Conservation (phyloP, 2,113 vertebrate genomes). For the Proterorhinus semilunaris region DNA sequence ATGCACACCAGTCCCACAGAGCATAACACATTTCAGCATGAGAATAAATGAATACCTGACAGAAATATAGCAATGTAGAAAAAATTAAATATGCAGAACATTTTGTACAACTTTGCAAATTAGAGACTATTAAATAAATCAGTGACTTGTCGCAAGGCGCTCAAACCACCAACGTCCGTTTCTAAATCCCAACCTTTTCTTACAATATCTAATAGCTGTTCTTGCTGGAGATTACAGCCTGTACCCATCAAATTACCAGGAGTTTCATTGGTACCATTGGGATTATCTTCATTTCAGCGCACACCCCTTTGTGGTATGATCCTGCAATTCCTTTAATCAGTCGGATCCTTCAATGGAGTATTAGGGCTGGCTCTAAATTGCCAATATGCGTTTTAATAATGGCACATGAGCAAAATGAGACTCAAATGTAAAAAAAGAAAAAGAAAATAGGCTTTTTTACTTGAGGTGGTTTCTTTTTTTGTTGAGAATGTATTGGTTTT, state of each 20-base stretch:
- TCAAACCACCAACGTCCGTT: neutral
- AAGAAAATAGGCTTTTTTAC: no score
- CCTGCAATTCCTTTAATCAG: conserved; percentile 1
- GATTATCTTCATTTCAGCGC: conserved; percentile 3
- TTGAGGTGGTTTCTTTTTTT: no score
- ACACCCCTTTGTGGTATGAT: neutral
- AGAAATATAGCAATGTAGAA: conserved; percentile 15
- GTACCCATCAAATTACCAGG: conserved; percentile 5
- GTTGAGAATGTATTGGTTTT: no score
- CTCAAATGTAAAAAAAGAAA: no score
- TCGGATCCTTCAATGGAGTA: neutral
- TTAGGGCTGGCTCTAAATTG: neutral
- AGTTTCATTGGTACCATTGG: neutral
- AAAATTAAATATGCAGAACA: conserved; percentile 22
- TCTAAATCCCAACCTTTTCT: neutral
- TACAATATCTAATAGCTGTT: neutral
- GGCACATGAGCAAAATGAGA: neutral
- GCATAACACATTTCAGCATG: conserved; percentile 22
- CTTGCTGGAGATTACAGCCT: neutral
- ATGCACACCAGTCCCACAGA: conserved; percentile 35
- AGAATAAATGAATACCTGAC: conserved; percentile 28
- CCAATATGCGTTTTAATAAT: neutral
- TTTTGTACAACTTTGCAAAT: conserved; percentile 16
- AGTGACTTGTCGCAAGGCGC: neutral
- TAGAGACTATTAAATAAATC: conserved; percentile 2